A percentile compares a stretch with the other conserved stretches of the same genome.
Conservation (phyloP, 2,888 invertebrate genomes). For the Spialia ferax region DNA sequence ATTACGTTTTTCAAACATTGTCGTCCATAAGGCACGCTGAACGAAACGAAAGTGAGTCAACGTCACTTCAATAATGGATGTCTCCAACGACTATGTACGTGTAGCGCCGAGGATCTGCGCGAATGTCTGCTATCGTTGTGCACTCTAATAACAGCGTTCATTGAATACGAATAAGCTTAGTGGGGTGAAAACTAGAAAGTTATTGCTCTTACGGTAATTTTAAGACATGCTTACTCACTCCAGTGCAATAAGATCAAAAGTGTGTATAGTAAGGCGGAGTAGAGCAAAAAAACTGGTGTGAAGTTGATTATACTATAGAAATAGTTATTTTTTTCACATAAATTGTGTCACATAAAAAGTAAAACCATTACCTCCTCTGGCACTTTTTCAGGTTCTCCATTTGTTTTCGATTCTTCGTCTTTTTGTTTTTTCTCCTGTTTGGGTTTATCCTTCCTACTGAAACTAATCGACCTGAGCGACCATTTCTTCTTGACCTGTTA, state of each 20-base stretch:
- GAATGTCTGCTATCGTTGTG: constrained; percentile 53
- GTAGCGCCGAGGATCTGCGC: constrained; percentile 51
- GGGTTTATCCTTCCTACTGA: constrained; percentile 95
- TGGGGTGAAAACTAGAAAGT: constrained; percentile 62
- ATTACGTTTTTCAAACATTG: constrained; percentile 42
- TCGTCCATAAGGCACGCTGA: constrained; percentile 46
- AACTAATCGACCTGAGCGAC: constrained; percentile 95
- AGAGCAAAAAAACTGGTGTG: constrained; percentile 22
- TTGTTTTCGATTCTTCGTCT: constrained; percentile 82
- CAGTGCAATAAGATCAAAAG: constrained; percentile 40
- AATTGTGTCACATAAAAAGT: not conserved
- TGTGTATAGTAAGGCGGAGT: constrained; percentile 15
- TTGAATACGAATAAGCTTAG: constrained; percentile 58
- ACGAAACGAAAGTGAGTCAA: constrained; percentile 62
- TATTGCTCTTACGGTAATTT: constrained; percentile 53
- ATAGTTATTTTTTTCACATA: not conserved
- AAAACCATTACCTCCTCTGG: constrained; percentile 87
- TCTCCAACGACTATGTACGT: constrained; percentile 43
- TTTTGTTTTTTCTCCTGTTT: constrained; percentile 91
- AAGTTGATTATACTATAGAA: not conserved
- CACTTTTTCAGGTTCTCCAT: constrained; percentile 88
- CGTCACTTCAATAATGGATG: constrained; percentile 56
- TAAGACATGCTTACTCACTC: constrained; percentile 47
- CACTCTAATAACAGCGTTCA: constrained; percentile 53
- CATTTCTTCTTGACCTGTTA: constrained; percentile 94